Base-by-base conservation (phyloP, 2,888 invertebrate genomes). In the Cactoblastis cactorum region DNA sequence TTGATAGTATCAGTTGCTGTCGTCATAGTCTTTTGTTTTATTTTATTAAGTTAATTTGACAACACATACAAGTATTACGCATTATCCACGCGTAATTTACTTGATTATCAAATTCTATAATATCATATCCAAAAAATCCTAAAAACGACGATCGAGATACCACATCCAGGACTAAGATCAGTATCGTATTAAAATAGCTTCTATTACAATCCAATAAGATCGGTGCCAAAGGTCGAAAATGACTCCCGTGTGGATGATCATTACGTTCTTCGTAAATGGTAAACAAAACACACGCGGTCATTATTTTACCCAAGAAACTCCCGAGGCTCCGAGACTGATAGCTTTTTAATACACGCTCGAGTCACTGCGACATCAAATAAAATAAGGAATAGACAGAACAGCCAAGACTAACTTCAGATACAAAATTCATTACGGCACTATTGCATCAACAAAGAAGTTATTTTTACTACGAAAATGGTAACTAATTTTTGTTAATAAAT, bases 311-410 rank as follows among this genome's bases (percentile, higher is more conserved):
- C 22, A 33, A 33, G 17, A 34, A 49, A 19, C 33, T 58, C 9
- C 5, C 28, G 14, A 35, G 34, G 34, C 15, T 14, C 57, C 49
- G 54, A 48, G 51, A 63, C 65, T 74, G 70, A 77, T 77, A 69
- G 70, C 64, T 71, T 74, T 77, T 71, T 75, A 76, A 77, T 76
- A 69, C 61, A 58, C 57, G 61, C 56, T 58, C 68, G 71, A 74
- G 62, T 75, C 73, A 73, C 69, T 43, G n/a, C 65, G 51, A 52
- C 59, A 63, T 63, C 66, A 61, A 14, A 41, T 17, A 37, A 15
- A 17, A 17, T 17, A 37, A 17, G 15, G 4, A 28, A 28, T 28
- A 1, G 3, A 37, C 37, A 37, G 37, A 37, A 17, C 11, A 12
- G 33, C 34, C 14, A 14, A n/a, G n/a, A n/a, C n/a, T n/a, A n/a